Conservation (phyloP, 2,797 vertebrate species). For the Aulostomus chinensis region DNA sequence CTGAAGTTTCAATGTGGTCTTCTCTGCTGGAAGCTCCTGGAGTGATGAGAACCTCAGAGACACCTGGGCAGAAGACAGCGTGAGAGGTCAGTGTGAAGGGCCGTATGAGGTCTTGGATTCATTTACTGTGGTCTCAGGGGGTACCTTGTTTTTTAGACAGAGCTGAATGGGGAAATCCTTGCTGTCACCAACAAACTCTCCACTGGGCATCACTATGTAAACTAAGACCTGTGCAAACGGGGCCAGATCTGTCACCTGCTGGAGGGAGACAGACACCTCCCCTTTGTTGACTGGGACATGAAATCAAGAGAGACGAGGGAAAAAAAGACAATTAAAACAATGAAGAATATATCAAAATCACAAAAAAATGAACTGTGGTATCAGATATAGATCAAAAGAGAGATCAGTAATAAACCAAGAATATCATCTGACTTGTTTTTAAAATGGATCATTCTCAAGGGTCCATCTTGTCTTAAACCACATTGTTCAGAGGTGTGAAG, state of each 20-base stretch:
- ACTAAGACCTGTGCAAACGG: conserved; percentile 83
- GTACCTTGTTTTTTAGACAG: conserved; percentile 88
- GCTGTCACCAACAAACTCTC: conserved; percentile 85
- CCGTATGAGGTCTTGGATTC: no score
- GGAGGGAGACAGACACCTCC: conserved; percentile 64
- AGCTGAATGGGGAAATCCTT: conserved; percentile 74
- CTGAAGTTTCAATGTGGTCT: conserved; percentile 67
- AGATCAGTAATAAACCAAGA: no score
- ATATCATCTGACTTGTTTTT: background rate
- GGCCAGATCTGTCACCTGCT: conserved; percentile 65
- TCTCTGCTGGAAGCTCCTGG: conserved; percentile 77
- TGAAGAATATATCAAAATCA: no score
- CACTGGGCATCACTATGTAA: conserved; percentile 76
- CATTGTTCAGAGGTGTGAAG: no score
- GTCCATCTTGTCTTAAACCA: no score
- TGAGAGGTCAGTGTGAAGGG: background rate
- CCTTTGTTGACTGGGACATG: conserved; percentile 81
- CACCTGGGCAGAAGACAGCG: conserved; percentile 76
- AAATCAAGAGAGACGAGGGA: background rate
- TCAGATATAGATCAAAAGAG: no score
- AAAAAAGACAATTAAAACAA: background rate
- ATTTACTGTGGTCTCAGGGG: background rate
- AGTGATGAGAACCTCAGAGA: conserved; percentile 75
- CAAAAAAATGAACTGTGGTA: no score
- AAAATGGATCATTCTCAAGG: no score